Percentiles rank a stretch among this genome's conserved stretches.
Evolutionary conservation across 2,113 vertebrate genomes (phyloP).

Genomic region (Peromyscus leucopus): DNA sequence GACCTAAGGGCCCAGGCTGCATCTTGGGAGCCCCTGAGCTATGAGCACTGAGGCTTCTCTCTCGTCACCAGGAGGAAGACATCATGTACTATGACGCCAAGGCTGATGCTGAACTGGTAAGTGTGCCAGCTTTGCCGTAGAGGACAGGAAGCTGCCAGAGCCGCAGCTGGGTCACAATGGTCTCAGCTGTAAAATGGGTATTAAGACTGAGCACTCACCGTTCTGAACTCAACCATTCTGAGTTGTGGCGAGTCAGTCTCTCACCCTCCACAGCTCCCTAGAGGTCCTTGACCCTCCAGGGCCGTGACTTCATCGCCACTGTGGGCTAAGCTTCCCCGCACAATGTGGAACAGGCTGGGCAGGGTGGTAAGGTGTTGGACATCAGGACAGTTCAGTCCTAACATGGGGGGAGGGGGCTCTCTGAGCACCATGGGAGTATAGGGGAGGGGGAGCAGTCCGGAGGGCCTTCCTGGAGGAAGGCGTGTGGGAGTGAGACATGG

Average conservation of each 20-base stretch:
- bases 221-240: background rate
- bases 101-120: constrained; percentile 96
- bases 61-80: constrained; percentile 92
- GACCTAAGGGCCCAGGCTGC: background rate
- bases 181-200: background rate
- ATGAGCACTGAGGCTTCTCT: constrained; percentile 49
- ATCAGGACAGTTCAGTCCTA: background rate
- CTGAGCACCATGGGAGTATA: background rate
- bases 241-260: background rate
- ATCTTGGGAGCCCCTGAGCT: background rate
- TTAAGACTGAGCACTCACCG: background rate
- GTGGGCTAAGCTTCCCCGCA: too few species aligned
- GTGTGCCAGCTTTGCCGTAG: constrained; percentile 78
- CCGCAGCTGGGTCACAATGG: background rate
- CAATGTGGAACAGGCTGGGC: background rate
- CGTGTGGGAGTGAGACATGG: background rate
- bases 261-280: background rate
- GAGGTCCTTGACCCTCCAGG: background rate
- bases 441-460: background rate
- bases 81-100: constrained; percentile 99
- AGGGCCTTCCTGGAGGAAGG: constrained; percentile 5
- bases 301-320: background rate
- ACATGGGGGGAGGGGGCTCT: background rate
- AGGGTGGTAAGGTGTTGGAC: background rate
- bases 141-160: background rate